Percentiles rank a stretch among this genome's conserved stretches.
Evolutionary conservation across 2,888 invertebrate genomes (phyloP).

Genomic region (Caenorhabditis sp.): DNA sequence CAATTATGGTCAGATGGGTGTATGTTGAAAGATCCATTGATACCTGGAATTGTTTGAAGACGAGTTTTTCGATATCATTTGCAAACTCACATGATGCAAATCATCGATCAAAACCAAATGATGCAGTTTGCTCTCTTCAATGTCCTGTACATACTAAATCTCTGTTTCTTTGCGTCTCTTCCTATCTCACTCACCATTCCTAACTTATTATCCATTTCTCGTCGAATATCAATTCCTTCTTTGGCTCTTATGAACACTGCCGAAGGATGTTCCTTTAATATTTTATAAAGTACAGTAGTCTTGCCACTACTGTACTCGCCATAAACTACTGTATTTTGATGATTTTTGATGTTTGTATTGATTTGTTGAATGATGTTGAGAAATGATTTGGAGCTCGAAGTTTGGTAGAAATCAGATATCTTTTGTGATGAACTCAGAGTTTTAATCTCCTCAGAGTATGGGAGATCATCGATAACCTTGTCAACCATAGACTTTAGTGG

Average conservation of each 20-base stretch:
- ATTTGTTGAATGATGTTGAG: constrained; percentile 5
- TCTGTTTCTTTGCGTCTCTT: neutral
- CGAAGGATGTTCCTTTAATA: neutral
- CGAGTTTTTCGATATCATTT: too few species aligned
- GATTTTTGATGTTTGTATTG: constrained; percentile 11
- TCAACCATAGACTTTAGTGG: constrained; percentile 16
- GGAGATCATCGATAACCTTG: constrained; percentile 7
- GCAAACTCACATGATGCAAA: neutral
- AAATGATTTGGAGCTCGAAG: neutral
- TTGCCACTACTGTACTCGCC: constrained; percentile 38
- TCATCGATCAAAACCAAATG: neutral
- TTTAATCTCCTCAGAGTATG: constrained; percentile 6
- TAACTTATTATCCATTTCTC: neutral
- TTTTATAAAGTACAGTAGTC: constrained; percentile 14
- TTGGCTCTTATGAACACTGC: neutral
- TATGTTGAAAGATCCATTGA: neutral
- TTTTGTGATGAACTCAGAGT: neutral
- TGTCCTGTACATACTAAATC: neutral
- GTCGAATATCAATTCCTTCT: neutral
- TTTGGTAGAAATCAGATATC: neutral
- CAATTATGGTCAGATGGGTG: constrained; percentile 7
- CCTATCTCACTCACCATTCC: neutral
- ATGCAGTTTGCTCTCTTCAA: neutral
- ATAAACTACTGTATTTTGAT: constrained; percentile 7
- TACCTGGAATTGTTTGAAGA: too few species aligned